Base-by-base conservation (phyloP, 2,888 invertebrate genomes). In the Volucella inanis region DNA sequence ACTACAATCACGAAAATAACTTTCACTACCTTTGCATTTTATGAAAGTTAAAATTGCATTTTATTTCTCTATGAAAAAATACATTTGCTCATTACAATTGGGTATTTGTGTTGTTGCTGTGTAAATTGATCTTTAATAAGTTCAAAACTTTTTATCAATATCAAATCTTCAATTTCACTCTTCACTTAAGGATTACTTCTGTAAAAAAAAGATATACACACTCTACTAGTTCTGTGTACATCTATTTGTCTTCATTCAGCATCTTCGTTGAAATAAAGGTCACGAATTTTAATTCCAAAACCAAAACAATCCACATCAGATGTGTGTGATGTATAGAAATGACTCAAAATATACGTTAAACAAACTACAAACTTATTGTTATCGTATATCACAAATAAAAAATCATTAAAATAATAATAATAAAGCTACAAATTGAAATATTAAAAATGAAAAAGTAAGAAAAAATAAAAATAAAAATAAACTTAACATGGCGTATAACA, bases 1-100 rank as follows among this genome's bases (percentile, higher is more conserved):
- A 31, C 6, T 31, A 55, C 8, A 22, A 12, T 12, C 22, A 12
- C n/a, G 8, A 9, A n/a, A 15, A 39, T 14, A 39, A 12, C 14
- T 57, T 38, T 22, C 15, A 15, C 22, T 54, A 8, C 8, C n/a
- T 18, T 65, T 65, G 18, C 11, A 45, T 65, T 70, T 72, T 85
- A 80, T 61, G 71, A 80, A 85, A 80, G 70, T 85, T 85, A 79
- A 85, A 85, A 85, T 80, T 76, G 85, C 71, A 72, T 80, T 85
- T 85, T 85, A 80, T 85, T 85, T 80, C 6, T 76, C 71, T 80
- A 76, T 85, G 80, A 85, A 85, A 85, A 85, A 80, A 85, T 80
- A 85, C 76, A 76, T 84, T 62, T 62, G 38, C 76, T 62, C 71
- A 72, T 47, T 85, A 80, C 80, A 76, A 47, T 75, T 62, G 61